phyloP scores from a whole-genome alignment of 1,140 invertebrate genomes.

The Drosophila funebris region DNA sequence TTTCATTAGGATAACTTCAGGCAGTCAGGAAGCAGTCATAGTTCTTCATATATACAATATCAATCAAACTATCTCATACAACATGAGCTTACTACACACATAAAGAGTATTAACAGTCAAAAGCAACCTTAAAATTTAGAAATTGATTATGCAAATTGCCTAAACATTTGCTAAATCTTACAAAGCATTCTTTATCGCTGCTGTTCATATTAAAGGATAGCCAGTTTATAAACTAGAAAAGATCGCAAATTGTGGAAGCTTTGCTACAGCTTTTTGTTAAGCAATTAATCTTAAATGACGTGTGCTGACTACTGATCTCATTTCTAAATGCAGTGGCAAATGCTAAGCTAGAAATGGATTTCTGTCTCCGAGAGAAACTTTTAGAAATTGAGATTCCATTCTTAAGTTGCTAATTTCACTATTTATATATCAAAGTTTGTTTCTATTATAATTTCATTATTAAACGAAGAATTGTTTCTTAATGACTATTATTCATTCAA shows the following conservation, averaged over 20 bases:
- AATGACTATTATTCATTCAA: too few species aligned
- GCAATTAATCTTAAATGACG: conserved; percentile 1
- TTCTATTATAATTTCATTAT: too few species aligned
- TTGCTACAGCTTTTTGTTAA: background rate
- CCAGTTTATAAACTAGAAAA: background rate
- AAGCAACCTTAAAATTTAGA: conserved; percentile 26
- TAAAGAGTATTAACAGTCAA: background rate
- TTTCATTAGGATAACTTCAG: too few species aligned
- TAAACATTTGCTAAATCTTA: conserved; percentile 1
- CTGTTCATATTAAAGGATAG: conserved; percentile 17
- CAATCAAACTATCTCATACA: too few species aligned
- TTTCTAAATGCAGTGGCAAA: conserved; percentile 14
- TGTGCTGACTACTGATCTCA: conserved; percentile 11
- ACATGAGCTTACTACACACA: too few species aligned
- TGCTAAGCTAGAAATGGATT: background rate
- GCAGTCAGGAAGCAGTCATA: too few species aligned
- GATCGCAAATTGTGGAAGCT: background rate
- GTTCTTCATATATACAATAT: too few species aligned
- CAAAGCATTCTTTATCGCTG: conserved; percentile 1
- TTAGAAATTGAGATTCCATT: too few species aligned
- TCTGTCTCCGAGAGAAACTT: background rate
- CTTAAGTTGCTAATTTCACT: too few species aligned
- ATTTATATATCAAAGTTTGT: too few species aligned
- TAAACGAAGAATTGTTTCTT: too few species aligned
- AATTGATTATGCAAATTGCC: conserved; percentile 61